Percentiles rank a stretch among this genome's conserved stretches.
Evolutionary conservation across 1,140 invertebrate genomes (phyloP).

Genomic region (Drosophila jambulina): DNA sequence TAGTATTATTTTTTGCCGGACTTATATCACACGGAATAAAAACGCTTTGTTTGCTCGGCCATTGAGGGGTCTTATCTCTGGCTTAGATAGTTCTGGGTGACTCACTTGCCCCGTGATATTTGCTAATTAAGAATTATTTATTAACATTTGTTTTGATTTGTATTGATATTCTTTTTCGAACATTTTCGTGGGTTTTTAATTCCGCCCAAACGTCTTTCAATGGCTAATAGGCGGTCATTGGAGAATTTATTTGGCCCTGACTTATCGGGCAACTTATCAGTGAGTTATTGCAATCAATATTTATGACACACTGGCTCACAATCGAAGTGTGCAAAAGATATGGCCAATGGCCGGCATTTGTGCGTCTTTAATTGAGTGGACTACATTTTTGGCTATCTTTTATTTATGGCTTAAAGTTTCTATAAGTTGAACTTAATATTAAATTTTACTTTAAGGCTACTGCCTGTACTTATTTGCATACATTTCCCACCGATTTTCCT

Average conservation of each 20-base stretch:
- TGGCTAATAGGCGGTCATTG: slow-evolving; percentile 39
- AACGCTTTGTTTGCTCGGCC: slow-evolving; percentile 15
- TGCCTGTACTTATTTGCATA: slow-evolving; percentile 75
- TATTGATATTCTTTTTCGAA: slow-evolving; percentile 8
- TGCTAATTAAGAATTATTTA: slow-evolving; percentile 47
- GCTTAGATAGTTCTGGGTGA: slow-evolving; percentile 6
- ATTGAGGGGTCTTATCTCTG: slow-evolving; percentile 41
- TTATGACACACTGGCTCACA: slow-evolving; percentile 31
- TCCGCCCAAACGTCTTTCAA: slow-evolving; percentile 11
- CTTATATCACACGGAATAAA: slow-evolving; percentile 20
- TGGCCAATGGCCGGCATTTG: slow-evolving; percentile 1
- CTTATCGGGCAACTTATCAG: slow-evolving; percentile 38
- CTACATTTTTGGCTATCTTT: slow-evolving; percentile 1
- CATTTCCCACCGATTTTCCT: slow-evolving; percentile 62
- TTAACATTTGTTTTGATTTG: slow-evolving; percentile 46
- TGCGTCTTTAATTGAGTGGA: slow-evolving; percentile 11
- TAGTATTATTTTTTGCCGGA: slow-evolving; percentile 14
- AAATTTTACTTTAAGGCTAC: slow-evolving; percentile 38
- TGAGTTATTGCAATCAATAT: slow-evolving; percentile 35
- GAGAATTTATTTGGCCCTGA: slow-evolving; percentile 21
- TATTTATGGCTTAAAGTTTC: background rate
- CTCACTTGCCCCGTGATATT: slow-evolving; percentile 13
- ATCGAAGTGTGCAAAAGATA: slow-evolving; percentile 30
- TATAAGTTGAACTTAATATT: background rate
- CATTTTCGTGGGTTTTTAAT: background rate